Evolutionary conservation across 2,888 invertebrate species (phyloP), one percentile per base, ranked within the genome.

Genomic region (Eugnorisma glareosa): DNA sequence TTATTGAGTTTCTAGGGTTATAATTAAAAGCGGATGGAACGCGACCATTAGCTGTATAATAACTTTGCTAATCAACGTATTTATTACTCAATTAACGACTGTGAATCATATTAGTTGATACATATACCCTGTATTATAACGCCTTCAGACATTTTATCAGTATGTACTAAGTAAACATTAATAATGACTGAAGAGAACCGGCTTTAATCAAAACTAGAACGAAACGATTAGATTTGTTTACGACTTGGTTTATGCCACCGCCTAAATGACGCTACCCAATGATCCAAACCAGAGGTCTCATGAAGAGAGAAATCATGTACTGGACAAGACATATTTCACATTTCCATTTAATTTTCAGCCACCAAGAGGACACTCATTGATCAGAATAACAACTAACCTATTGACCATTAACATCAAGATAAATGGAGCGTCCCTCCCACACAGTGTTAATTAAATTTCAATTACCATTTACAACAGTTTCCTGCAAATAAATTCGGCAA

Each of bases 361-460:
- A n/a, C 37, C 4, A 63, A 43, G 35, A 64, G 57, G 57, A 43
- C 35, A 28, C 24, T 68, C 48, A 51, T 68, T 83, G 35, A 31
- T 82, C 76, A 51, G 21, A 76, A 43, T 24, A 83, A 48, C 21
- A 80, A 69, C 83, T 66, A 67, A 75, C 51, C 37, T 63, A 77
- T 64, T 43, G 63, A 68, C 45, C 67, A 81, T 82, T 76, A 68
- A 40, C 67, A 72, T 81, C 31, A 54, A 72, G 64, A 82, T 82
- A 85, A 83, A 81, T 82, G 31, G 68, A 67, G 35, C 28, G n/a
- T 31, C 82, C 78, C n/a, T 43, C 37, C 48, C 51, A 24, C 63
- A 35, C 67, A 35, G 45, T 71, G 76, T 82, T 83, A 84, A 85
- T 86, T 85, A 84, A 78, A 86, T 81, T 78, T 76, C 81, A 84